Conservation (phyloP, 2,888 invertebrate genomes). For the Trachelus iudaicus region DNA sequence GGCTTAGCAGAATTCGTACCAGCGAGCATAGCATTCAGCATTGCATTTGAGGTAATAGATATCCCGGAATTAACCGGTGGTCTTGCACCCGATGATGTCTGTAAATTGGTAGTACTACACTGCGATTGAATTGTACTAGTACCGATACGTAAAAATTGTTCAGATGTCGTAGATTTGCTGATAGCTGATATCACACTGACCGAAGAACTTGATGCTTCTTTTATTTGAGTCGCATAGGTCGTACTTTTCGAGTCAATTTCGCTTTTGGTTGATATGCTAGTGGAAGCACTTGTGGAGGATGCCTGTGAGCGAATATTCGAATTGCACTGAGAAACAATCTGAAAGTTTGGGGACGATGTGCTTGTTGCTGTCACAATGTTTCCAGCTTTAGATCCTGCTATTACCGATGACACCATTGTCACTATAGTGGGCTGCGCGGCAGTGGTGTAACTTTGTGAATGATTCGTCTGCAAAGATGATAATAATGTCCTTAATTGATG, state of each 20-base stretch:
- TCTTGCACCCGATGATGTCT: slow-evolving; percentile 35
- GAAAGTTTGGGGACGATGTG: slow-evolving; percentile 47
- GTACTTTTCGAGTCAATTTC: slow-evolving; percentile 34
- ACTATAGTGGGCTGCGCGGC: slow-evolving; percentile 65
- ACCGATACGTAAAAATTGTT: slow-evolving; percentile 54
- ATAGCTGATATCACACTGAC: slow-evolving; percentile 55
- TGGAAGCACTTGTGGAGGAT: neutral
- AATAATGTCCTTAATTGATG: slow-evolving; percentile 76
- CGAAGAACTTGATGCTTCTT: slow-evolving; percentile 41
- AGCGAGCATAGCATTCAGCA: slow-evolving; percentile 62
- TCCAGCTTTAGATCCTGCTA: slow-evolving; percentile 61
- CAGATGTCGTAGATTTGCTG: slow-evolving; percentile 62
- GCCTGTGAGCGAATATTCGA: slow-evolving; percentile 36
- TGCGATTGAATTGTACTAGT: slow-evolving; percentile 63
- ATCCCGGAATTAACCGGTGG: slow-evolving; percentile 40
- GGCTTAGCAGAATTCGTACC: slow-evolving; percentile 56
- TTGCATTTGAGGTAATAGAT: slow-evolving; percentile 60
- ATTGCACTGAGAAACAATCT: slow-evolving; percentile 16
- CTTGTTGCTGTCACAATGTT: slow-evolving; percentile 54
- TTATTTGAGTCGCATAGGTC: slow-evolving; percentile 32
- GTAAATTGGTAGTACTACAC: slow-evolving; percentile 37
- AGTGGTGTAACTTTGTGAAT: slow-evolving; percentile 62
- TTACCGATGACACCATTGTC: slow-evolving; percentile 68
- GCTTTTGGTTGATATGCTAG: slow-evolving; percentile 24
- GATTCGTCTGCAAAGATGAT: slow-evolving; percentile 73